Conservation (phyloP, 2,113 vertebrate genomes). For the Zosterops lateralis region DNA sequence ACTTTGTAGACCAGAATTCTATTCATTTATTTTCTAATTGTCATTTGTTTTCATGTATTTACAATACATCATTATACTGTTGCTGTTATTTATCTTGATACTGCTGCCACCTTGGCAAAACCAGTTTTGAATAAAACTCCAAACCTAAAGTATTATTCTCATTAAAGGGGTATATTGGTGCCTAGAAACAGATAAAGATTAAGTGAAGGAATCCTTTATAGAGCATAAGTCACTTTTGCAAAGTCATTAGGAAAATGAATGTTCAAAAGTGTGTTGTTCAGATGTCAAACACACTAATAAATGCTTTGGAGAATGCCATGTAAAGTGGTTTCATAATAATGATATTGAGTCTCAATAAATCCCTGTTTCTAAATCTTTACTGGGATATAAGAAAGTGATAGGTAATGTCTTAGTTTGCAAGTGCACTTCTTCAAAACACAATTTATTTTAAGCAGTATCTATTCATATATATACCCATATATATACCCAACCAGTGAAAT, state of each 20-base stretch:
- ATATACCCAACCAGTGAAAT: background rate
- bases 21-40: background rate
- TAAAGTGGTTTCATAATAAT: background rate
- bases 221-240: background rate
- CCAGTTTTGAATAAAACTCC: background rate
- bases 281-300: background rate
- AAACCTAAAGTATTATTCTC: background rate
- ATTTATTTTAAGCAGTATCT: background rate
- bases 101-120: background rate
- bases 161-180: background rate
- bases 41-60: background rate
- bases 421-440: background rate
- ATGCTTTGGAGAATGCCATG: background rate
- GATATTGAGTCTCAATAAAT: background rate
- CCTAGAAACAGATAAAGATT: background rate
- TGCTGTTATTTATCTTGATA: background rate
- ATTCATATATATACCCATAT: background rate
- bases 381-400: background rate
- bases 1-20: background rate
- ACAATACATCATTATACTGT: background rate
- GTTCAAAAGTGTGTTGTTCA: background rate
- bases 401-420: background rate
- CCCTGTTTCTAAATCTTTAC: background rate
- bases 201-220: background rate
- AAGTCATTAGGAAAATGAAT: background rate